These are phyloP conservation scores for Menura novaehollandiae DNA, from an alignment of 2,113 vertebrate genomes.

Conservation along the genomic window DNA sequence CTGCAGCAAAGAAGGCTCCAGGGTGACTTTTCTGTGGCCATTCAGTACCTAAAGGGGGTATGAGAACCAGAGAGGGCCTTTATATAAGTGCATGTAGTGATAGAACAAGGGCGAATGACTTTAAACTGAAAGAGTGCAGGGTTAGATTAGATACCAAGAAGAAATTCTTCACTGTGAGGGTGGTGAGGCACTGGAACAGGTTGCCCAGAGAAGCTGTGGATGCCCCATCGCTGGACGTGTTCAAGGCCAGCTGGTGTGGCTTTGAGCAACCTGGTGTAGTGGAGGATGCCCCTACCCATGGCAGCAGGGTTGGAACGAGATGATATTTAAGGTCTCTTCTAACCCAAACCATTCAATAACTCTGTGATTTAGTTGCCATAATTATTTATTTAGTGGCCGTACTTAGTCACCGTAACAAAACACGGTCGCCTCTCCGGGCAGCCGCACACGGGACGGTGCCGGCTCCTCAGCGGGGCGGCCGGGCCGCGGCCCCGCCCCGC, in stretches of 20 bases:
- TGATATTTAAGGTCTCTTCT: not conserved
- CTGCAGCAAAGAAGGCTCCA: not conserved
- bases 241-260: not conserved
- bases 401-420: rapidly evolving
- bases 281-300: not conserved
- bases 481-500: rapidly evolving
- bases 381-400: rapidly evolving
- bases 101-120: no score
- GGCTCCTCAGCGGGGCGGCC: rapidly evolving
- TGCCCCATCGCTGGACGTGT: not conserved
- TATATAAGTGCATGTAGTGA: not conserved
- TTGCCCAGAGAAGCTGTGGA: not conserved
- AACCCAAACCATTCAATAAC: not conserved
- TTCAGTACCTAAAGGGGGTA: no score
- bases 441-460: rapidly evolving
- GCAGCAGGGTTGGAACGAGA: not conserved
- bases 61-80: not conserved
- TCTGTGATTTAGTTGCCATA: rapidly evolving
- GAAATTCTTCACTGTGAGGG: not conserved
- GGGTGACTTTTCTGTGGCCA: not conserved
- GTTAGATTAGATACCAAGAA: no score
- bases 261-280: not conserved
- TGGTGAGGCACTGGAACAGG: not conserved
- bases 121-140: not conserved
- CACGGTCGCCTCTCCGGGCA: rapidly evolving